Conservation (phyloP, 2,888 invertebrate genomes). For the Biston stratarius region DNA sequence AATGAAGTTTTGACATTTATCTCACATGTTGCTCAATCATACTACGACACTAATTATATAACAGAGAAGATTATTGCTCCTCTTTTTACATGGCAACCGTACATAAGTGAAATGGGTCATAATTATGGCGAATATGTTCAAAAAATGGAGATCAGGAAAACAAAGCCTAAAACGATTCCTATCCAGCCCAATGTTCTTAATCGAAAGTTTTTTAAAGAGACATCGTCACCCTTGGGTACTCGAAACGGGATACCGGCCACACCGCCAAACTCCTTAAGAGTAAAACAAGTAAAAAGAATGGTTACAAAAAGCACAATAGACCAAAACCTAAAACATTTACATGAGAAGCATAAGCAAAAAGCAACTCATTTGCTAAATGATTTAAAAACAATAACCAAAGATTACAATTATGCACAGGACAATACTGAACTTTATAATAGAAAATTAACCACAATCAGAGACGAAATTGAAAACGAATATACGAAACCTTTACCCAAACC, state of each 20-base stretch:
- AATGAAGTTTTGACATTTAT: constrained; percentile 77
- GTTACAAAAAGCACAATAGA: constrained; percentile 72
- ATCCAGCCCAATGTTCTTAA: constrained; percentile 69
- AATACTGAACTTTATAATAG: constrained; percentile 63
- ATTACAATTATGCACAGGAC: constrained; percentile 63
- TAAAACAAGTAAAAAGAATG: constrained; percentile 63
- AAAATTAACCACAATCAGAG: constrained; percentile 57
- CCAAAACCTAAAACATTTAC: constrained; percentile 63
- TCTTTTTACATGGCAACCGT: constrained; percentile 79
- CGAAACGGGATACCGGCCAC: constrained; percentile 51
- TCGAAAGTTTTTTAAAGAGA: constrained; percentile 57
- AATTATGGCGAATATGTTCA: constrained; percentile 68
- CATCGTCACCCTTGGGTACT: constrained; percentile 9
- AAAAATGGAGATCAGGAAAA: constrained; percentile 64
- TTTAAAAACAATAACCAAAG: constrained; percentile 59
- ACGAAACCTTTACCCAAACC: constrained; percentile 52
- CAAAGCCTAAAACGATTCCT: constrained; percentile 70
- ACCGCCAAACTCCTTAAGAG: constrained; percentile 61
- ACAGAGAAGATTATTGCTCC: constrained; percentile 81
- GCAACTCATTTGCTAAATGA: constrained; percentile 64
- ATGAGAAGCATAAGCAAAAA: constrained; percentile 72
- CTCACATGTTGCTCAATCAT: constrained; percentile 75
- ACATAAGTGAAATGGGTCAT: constrained; percentile 74
- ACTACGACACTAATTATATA: constrained; percentile 82
- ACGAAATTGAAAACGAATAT: constrained; percentile 58